Conservation (phyloP, 1,140 invertebrate species). For the Scaptomyza hsui region DNA sequence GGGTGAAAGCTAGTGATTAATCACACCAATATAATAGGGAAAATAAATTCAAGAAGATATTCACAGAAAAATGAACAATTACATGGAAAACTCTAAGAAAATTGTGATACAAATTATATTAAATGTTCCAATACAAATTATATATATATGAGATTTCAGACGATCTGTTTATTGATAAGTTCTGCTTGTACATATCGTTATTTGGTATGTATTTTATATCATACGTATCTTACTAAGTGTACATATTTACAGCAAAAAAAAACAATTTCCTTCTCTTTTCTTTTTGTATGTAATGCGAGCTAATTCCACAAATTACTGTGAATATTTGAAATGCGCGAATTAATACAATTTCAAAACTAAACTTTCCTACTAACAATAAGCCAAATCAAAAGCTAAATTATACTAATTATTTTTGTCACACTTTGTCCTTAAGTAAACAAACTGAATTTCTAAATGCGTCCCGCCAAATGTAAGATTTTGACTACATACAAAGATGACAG, state of each 20-base stretch:
- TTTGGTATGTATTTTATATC: slow-evolving; percentile 17
- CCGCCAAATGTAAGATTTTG: slow-evolving; percentile 19
- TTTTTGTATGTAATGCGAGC: slow-evolving; percentile 18
- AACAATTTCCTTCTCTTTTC: background rate
- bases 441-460: slow-evolving; percentile 17
- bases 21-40: too few relatives aligned
- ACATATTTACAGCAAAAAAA: slow-evolving; percentile 64
- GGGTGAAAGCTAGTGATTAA: too few relatives aligned
- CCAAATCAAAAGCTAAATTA: slow-evolving; percentile 42
- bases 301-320: slow-evolving; percentile 18
- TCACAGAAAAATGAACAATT: too few relatives aligned
- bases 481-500: slow-evolving; percentile 13
- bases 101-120: too few relatives aligned
- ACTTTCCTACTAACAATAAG: slow-evolving; percentile 10
- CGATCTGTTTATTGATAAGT: slow-evolving; percentile 46
- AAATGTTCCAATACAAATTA: background rate
- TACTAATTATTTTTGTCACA: slow-evolving; percentile 49
- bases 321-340: slow-evolving; percentile 48
- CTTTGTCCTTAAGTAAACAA: slow-evolving; percentile 21
- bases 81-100: too few relatives aligned
- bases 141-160: slow-evolving; percentile 43
- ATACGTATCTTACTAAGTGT: slow-evolving; percentile 48
- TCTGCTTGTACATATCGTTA: slow-evolving; percentile 25
- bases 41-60: too few relatives aligned
- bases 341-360: slow-evolving; percentile 52